Conservation (phyloP, 2,113 vertebrate species). For the Apistogramma diplotaenia region DNA sequence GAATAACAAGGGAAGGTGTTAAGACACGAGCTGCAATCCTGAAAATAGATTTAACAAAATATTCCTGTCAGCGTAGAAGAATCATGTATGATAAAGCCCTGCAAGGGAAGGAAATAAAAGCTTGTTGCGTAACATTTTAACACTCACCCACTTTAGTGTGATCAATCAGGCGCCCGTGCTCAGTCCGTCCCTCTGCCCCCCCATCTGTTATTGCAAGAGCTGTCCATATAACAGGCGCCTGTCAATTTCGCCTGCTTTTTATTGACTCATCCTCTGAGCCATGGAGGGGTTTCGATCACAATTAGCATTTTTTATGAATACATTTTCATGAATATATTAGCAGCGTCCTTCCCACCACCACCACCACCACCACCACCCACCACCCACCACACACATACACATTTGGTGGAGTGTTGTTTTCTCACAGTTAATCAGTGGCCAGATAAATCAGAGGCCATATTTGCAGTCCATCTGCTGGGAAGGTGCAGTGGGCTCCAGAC, state of each 20-base stretch:
- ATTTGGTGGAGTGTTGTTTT: slow-evolving; percentile 78
- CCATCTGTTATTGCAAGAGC: slow-evolving; percentile 74
- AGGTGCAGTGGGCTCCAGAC: slow-evolving; percentile 71
- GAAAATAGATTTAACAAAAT: slow-evolving; percentile 19
- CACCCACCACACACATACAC: slow-evolving; percentile 54
- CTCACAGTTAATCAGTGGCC: slow-evolving; percentile 78
- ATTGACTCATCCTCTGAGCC: slow-evolving; percentile 76
- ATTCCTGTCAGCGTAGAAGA: background rate
- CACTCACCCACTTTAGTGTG: slow-evolving; percentile 66
- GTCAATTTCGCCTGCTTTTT: slow-evolving; percentile 75
- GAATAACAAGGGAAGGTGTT: background rate
- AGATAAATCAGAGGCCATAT: slow-evolving; percentile 80
- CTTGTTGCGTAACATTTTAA: slow-evolving; percentile 71
- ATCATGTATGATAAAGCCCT: slow-evolving; percentile 16
- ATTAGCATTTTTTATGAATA: slow-evolving; percentile 77
- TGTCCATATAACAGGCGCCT: slow-evolving; percentile 73
- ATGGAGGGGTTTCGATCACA: slow-evolving; percentile 66
- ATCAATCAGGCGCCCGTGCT: slow-evolving; percentile 63
- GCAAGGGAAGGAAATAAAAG: slow-evolving; percentile 31
- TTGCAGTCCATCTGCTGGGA: slow-evolving; percentile 80
- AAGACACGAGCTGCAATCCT: background rate
- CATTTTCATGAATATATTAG: slow-evolving; percentile 81
- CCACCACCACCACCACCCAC: slow-evolving; percentile 38
- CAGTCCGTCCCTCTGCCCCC: slow-evolving; percentile 68
- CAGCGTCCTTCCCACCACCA: slow-evolving; percentile 49